phyloP scores from a whole-genome alignment of 1,140 invertebrate species.

The Orussus abietinus region DNA sequence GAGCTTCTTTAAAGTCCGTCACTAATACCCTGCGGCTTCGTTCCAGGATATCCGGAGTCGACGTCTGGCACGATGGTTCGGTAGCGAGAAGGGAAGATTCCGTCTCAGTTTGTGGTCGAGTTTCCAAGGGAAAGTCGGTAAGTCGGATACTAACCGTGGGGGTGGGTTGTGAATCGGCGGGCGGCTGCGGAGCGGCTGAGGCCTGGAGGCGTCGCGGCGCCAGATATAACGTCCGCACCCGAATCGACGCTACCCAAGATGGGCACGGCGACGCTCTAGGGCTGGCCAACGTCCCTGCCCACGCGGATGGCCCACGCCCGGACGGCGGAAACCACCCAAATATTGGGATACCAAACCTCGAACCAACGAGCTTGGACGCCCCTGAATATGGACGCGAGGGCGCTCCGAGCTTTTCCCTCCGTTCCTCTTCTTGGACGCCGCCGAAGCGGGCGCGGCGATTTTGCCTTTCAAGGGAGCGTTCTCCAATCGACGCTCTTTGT shows the following conservation, averaged over 20 bases:
- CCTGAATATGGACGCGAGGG: conserved; percentile 9
- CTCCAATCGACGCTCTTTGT: too few species aligned
- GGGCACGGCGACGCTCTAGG: conserved; percentile 49
- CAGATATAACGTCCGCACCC: conserved; percentile 45
- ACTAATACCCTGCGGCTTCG: too few species aligned
- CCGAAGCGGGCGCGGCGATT: too few species aligned
- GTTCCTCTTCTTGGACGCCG: neutral
- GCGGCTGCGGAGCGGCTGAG: conserved; percentile 44
- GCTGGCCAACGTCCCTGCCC: conserved; percentile 45
- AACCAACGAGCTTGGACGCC: conserved; percentile 3
- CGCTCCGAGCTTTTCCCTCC: neutral
- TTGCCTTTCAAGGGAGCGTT: too few species aligned
- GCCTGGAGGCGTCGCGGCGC: conserved; percentile 37
- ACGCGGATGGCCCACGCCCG: conserved; percentile 36
- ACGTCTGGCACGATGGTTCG: neutral
- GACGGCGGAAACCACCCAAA: conserved; percentile 9
- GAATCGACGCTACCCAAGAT: conserved; percentile 47
- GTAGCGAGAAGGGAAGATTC: neutral
- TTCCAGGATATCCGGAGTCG: neutral
- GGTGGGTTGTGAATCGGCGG: conserved; percentile 39
- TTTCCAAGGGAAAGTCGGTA: too few species aligned
- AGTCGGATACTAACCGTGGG: conserved; percentile 37
- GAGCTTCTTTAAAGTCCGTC: conserved; percentile 46
- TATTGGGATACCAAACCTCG: neutral
- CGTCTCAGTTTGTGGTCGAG: too few species aligned